phyloP scores from a whole-genome alignment of 2,113 vertebrate genomes.

The Hippocampus mohnikei region DNA sequence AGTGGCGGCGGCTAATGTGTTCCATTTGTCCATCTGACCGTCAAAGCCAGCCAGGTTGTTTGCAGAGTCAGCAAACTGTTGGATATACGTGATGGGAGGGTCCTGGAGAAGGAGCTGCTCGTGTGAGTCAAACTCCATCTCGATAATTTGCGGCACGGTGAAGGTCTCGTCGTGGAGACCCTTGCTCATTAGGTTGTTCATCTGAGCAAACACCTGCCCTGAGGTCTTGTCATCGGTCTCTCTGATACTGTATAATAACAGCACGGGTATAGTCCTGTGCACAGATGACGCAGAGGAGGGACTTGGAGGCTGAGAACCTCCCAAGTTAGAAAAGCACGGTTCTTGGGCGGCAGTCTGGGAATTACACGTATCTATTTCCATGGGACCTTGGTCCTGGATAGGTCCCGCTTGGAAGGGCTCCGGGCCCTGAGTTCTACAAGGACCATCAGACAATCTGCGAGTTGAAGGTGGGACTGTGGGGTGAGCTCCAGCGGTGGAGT shows the following conservation, averaged over 20 bases:
- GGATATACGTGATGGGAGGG: slow-evolving; percentile 96
- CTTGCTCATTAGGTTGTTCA: slow-evolving; percentile 98
- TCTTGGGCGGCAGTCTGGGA: slow-evolving; percentile 73
- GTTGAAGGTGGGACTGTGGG: slow-evolving; percentile 52
- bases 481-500: slow-evolving; percentile 81
- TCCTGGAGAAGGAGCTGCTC: slow-evolving; percentile 96
- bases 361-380: slow-evolving; percentile 92
- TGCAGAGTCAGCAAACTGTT: slow-evolving; percentile 95
- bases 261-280: slow-evolving; percentile 90
- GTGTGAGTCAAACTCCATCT: slow-evolving; percentile 97
- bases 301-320: slow-evolving; percentile 60
- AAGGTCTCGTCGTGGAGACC: slow-evolving; percentile 96
- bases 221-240: slow-evolving; percentile 95
- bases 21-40: slow-evolving; percentile 87
- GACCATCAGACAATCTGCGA: slow-evolving; percentile 80
- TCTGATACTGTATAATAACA: slow-evolving; percentile 96
- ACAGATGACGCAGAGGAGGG: slow-evolving; percentile 72
- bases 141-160: slow-evolving; percentile 97
- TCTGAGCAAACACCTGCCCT: slow-evolving; percentile 94
- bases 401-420: slow-evolving; percentile 77
- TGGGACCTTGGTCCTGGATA: slow-evolving; percentile 82
- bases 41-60: slow-evolving; percentile 84
- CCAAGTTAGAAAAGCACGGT: slow-evolving; percentile 80
- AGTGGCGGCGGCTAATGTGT: slow-evolving; percentile 71
- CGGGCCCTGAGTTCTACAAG: slow-evolving; percentile 86